Evolutionary conservation across 2,888 invertebrate species (phyloP).

Genomic region (Siphlonurus alternatus): DNA sequence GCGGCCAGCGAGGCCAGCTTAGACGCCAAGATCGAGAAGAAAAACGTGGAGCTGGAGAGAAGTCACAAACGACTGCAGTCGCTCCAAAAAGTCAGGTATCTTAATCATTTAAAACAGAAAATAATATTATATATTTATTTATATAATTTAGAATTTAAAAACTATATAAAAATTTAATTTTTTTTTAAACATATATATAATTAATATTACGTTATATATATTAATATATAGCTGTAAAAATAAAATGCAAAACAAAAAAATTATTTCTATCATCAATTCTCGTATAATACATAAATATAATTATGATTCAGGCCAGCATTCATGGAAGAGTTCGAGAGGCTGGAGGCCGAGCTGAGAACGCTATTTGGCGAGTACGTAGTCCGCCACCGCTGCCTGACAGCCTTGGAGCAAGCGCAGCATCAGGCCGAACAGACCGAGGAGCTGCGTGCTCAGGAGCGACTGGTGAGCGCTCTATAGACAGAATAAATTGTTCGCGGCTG

Average conservation of each 20-base stretch:
- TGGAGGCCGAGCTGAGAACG: neutral
- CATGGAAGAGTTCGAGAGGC: neutral
- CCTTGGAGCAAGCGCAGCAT: neutral
- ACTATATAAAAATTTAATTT: no score
- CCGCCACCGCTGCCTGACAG: neutral
- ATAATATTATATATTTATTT: no score
- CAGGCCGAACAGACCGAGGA: neutral
- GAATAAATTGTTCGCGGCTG: neutral
- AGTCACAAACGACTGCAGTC: slow-evolving; percentile 87
- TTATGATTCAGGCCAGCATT: neutral
- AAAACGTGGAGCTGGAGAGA: slow-evolving; percentile 74
- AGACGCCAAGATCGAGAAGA: slow-evolving; percentile 82
- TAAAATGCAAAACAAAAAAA: neutral
- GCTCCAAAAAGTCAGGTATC: slow-evolving; percentile 80
- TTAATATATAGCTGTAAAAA: no score
- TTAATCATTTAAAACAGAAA: no score
- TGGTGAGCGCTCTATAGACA: neutral
- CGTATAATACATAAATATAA: no score
- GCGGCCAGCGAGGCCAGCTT: slow-evolving; percentile 76
- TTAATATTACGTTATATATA: no score
- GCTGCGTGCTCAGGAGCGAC: neutral
- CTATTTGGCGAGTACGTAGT: neutral
- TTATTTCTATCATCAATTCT: neutral
- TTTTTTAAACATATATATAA: no score
- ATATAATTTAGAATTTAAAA: no score